These are phyloP conservation scores for Sarcophaga carnaria DNA, from an alignment of 2,888 invertebrate genomes.

Conservation along the genomic window DNA sequence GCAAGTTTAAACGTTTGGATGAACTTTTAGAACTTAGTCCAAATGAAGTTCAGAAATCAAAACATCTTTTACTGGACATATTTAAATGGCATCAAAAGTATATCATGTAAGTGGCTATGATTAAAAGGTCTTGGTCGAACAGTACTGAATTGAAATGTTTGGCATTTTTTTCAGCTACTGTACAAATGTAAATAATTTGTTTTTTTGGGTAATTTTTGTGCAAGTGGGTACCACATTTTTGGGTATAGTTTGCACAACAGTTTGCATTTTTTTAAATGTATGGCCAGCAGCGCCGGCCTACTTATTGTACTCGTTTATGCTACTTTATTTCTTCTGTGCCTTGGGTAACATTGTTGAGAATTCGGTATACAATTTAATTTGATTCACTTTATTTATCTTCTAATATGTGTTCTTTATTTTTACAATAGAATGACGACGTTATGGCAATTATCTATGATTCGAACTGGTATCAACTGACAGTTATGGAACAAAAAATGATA, in stretches of 20 bases:
- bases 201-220: constrained; percentile 49
- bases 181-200: not conserved
- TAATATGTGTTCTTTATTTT: not conserved
- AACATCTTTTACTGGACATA: not conserved
- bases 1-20: constrained; percentile 11
- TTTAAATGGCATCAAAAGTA: constrained; percentile 35
- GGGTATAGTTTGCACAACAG: constrained; percentile 34
- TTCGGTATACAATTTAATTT: constrained; percentile 24
- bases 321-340: constrained; percentile 33
- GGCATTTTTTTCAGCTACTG: constrained; percentile 13
- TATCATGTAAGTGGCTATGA: not conserved
- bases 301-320: constrained; percentile 18
- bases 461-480: constrained; percentile 71
- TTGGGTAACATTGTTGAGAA: constrained; percentile 46
- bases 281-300: constrained; percentile 40
- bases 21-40: not conserved
- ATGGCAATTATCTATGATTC: constrained; percentile 68
- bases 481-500: constrained; percentile 69
- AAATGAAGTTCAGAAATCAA: not conserved
- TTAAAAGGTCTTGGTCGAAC: not conserved
- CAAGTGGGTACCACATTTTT: constrained; percentile 39
- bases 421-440: not conserved
- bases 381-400: not conserved
- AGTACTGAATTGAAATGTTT: not conserved
- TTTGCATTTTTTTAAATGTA: constrained; percentile 31